A percentile compares a stretch with the other conserved stretches of the same genome.
These are phyloP conservation scores for Tetheella fluctuosa DNA, from an alignment of 2,888 invertebrate species.

Conservation along the genomic window DNA sequence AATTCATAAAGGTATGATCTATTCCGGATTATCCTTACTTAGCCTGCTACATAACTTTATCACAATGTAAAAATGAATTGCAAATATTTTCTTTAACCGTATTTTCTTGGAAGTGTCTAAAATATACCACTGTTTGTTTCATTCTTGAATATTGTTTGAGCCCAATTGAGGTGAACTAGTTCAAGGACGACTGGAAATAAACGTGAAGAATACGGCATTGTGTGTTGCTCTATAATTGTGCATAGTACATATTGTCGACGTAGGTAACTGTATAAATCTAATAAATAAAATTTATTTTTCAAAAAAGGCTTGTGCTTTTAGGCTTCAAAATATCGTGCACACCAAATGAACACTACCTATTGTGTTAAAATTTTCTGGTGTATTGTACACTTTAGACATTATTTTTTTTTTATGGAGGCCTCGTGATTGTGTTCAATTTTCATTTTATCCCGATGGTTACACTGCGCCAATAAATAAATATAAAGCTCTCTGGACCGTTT, in stretches of 20 bases:
- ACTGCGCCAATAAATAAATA: background rate
- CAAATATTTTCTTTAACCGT: background rate
- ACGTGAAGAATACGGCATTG: slow-evolving; percentile 25
- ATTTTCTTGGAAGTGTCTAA: background rate
- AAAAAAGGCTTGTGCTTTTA: too few species aligned
- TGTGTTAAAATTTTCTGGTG: too few species aligned
- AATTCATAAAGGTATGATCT: slow-evolving; percentile 1
- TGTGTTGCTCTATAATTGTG: slow-evolving; percentile 8
- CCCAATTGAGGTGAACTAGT: slow-evolving; percentile 20
- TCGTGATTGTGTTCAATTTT: background rate
- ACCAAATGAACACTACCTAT: too few species aligned
- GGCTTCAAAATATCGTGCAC: too few species aligned
- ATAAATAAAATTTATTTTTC: too few species aligned
- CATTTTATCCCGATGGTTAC: background rate
- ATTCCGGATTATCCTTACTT: background rate
- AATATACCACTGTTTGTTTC: slow-evolving; percentile 1
- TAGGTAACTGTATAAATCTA: background rate
- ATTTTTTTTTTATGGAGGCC: background rate
- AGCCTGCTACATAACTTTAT: background rate
- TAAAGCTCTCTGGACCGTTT: background rate
- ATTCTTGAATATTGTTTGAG: slow-evolving; percentile 10
- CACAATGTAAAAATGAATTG: background rate
- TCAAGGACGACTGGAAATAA: slow-evolving; percentile 38
- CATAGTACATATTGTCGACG: background rate
- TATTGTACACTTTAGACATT: too few species aligned